Evolutionary conservation across 2,888 invertebrate genomes (phyloP).

Genomic region (Cheilosia vernalis): DNA sequence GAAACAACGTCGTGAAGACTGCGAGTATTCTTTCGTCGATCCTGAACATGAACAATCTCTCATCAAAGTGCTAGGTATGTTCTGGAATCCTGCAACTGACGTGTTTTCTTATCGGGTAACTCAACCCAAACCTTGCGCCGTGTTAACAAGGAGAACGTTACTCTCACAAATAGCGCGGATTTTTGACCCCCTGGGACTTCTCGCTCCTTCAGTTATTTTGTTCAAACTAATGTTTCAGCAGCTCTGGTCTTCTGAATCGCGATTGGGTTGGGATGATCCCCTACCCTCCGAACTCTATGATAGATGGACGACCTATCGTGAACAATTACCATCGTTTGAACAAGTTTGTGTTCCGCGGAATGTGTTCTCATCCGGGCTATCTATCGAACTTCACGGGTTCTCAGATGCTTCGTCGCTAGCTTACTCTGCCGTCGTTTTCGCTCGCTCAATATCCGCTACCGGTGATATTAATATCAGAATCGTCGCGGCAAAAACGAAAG

Average conservation of each 20-base stretch:
- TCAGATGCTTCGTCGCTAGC: constrained; percentile 39
- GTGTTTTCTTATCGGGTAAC: no score
- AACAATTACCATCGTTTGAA: constrained; percentile 12
- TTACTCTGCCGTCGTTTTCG: constrained; percentile 35
- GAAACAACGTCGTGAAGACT: no score
- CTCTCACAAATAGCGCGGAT: no score
- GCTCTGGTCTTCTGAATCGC: constrained; percentile 45
- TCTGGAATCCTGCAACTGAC: no score
- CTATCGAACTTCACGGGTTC: constrained; percentile 32
- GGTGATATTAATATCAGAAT: constrained; percentile 4
- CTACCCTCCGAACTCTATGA: constrained; percentile 37
- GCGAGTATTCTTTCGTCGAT: no score
- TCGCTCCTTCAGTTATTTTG: no score
- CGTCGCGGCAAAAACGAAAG: not conserved
- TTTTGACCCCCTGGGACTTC: not conserved
- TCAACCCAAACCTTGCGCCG: no score
- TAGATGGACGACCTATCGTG: constrained; percentile 14
- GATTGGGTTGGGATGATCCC: constrained; percentile 58
- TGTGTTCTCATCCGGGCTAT: constrained; percentile 6
- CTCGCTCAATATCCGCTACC: not conserved
- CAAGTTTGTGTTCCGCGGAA: constrained; percentile 28
- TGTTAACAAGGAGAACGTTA: no score
- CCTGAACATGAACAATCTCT: no score
- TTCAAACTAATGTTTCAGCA: constrained; percentile 39
- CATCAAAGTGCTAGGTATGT: no score